Conservation (phyloP, 2,113 vertebrate species). For the Porphyrio hochstetteri region DNA sequence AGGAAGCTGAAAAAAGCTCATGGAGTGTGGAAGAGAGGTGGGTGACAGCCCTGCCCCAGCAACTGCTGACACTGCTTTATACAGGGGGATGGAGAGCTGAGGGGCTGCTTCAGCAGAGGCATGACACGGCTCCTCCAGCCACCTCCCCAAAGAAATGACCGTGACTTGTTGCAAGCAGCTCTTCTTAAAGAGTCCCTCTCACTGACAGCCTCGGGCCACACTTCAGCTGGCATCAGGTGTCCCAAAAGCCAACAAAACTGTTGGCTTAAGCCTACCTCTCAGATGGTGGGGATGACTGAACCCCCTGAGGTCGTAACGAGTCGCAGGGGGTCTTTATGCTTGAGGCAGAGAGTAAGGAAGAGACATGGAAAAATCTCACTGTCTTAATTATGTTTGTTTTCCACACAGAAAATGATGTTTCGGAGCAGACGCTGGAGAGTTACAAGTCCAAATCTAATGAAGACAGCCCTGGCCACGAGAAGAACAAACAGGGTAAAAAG, state of each 20-base stretch:
- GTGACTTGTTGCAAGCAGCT: background rate
- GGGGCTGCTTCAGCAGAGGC: background rate
- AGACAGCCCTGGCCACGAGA: conserved; percentile 74
- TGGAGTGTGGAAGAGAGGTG: conserved; percentile 87
- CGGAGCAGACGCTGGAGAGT: conserved; percentile 84
- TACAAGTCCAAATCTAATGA: conserved; percentile 87
- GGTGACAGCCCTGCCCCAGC: background rate
- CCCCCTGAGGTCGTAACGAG: background rate
- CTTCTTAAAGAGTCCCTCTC: background rate
- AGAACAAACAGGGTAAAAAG: conserved; percentile 72
- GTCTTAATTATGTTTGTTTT: background rate
- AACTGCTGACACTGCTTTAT: background rate
- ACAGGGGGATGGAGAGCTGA: background rate
- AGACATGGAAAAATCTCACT: background rate
- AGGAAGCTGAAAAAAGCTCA: conserved; percentile 87
- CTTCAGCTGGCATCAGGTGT: background rate
- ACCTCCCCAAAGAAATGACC: background rate
- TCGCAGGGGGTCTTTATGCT: background rate
- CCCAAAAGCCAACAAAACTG: background rate
- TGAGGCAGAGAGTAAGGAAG: background rate
- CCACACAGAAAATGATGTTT: conserved; percentile 85
- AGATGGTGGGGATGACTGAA: background rate
- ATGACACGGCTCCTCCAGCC: background rate
- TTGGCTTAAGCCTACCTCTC: background rate
- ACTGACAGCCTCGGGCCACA: accelerated